Conservation (phyloP, 2,797 vertebrate species). For the Hyperoplus immaculatus region DNA sequence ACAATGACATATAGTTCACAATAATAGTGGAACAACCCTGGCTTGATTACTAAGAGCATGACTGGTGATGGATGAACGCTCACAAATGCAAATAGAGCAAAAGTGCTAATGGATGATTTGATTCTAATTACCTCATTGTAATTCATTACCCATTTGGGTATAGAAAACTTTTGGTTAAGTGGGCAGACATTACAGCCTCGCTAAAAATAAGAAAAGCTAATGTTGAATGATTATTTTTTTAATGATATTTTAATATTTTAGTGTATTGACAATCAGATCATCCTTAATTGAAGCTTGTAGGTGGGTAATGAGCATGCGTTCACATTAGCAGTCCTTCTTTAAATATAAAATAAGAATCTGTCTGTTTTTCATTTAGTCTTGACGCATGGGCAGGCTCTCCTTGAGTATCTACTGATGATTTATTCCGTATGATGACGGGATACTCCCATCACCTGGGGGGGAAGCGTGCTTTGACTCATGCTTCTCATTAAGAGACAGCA, state of each 20-base stretch:
- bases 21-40: slow-evolving; percentile 3
- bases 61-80: slow-evolving; percentile 41
- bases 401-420: slow-evolving; percentile 60
- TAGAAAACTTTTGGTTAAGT: slow-evolving; percentile 38
- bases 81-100: slow-evolving; percentile 46
- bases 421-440: slow-evolving; percentile 64
- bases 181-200: slow-evolving; percentile 32
- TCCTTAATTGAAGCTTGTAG: slow-evolving; percentile 33
- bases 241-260: slow-evolving; percentile 12
- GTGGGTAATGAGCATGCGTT: slow-evolving; percentile 37
- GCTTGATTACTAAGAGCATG: slow-evolving; percentile 21
- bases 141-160: slow-evolving; percentile 53
- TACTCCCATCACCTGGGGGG: slow-evolving; percentile 59
- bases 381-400: slow-evolving; percentile 51
- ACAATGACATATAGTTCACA: neutral
- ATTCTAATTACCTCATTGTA: slow-evolving; percentile 57
- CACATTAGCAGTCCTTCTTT: slow-evolving; percentile 28
- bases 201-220: slow-evolving; percentile 46
- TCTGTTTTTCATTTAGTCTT: slow-evolving; percentile 31
- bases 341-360: slow-evolving; percentile 14
- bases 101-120: slow-evolving; percentile 46
- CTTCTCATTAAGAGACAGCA: slow-evolving; percentile 66
- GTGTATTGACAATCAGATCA: slow-evolving; percentile 30
- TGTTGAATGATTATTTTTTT: slow-evolving; percentile 48
- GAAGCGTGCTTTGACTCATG: slow-evolving; percentile 66